These are phyloP conservation scores for Zapornia atra DNA, from an alignment of 2,113 vertebrate species.

Conservation along the genomic window DNA sequence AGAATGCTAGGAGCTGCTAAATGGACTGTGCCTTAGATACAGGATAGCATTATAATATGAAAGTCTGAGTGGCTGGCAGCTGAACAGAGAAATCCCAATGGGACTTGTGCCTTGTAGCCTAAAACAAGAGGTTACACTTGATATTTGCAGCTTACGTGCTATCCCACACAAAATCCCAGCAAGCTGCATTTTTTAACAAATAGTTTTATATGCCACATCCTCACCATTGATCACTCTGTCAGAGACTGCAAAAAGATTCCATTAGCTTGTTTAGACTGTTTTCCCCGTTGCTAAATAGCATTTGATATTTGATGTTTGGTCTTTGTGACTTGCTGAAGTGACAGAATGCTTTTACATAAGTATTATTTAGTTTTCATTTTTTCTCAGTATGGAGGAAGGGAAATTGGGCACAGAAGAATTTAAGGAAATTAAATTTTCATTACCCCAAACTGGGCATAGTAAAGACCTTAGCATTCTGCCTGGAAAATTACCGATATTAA, in stretches of 20 bases:
- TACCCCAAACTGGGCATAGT: background rate
- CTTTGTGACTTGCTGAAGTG: background rate
- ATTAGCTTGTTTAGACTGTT: constrained; percentile 11
- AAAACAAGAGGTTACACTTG: background rate
- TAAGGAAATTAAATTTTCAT: constrained; percentile 27
- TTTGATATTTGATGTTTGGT: background rate
- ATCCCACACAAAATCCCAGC: background rate
- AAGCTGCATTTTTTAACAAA: constrained; percentile 5
- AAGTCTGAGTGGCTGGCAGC: background rate
- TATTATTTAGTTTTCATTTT: background rate
- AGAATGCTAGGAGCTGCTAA: background rate
- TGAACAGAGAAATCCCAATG: background rate
- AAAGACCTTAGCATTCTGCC: background rate
- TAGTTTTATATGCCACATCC: constrained; percentile 12
- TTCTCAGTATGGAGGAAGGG: background rate
- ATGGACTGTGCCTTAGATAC: background rate
- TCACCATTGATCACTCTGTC: background rate
- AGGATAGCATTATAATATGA: background rate
- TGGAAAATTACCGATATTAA: constrained; percentile 25
- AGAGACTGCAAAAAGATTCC: background rate
- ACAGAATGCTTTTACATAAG: background rate
- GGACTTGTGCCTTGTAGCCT: background rate
- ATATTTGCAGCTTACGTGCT: constrained; percentile 11
- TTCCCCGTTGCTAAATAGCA: background rate
- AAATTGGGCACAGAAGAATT: background rate